Evolutionary conservation across 1,140 invertebrate genomes (phyloP).

Genomic region (Seison nebaliae): DNA sequence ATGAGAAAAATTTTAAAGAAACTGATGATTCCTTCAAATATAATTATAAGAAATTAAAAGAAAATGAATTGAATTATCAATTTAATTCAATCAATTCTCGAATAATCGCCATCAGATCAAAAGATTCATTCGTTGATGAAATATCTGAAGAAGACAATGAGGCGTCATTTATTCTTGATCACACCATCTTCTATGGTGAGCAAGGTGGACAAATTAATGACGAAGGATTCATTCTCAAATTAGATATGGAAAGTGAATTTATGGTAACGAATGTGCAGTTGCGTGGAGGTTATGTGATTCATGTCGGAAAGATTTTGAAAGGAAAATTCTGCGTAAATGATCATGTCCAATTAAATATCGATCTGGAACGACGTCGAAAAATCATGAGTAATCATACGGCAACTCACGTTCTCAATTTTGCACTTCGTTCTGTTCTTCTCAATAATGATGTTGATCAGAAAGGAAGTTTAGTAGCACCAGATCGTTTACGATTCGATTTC

Average conservation of each 20-base stretch:
- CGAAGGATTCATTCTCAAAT: slow-evolving; percentile 71
- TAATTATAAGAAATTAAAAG: slow-evolving; percentile 36
- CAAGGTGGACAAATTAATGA: slow-evolving; percentile 94
- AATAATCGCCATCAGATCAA: slow-evolving; percentile 37
- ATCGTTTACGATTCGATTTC: slow-evolving; percentile 84
- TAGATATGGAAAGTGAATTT: slow-evolving; percentile 32
- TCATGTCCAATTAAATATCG: slow-evolving; percentile 49
- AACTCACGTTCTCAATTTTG: slow-evolving; percentile 84
- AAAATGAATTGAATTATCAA: not conserved
- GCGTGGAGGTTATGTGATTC: slow-evolving; percentile 73
- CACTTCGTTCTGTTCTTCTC: slow-evolving; percentile 58
- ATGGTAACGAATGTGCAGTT: slow-evolving; percentile 78
- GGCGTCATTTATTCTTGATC: slow-evolving; percentile 67
- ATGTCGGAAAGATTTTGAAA: slow-evolving; percentile 48
- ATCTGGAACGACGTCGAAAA: slow-evolving; percentile 34
- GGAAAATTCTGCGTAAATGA: slow-evolving; percentile 61
- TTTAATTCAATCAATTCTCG: slow-evolving; percentile 1
- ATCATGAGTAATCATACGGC: slow-evolving; percentile 98
- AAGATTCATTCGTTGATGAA: slow-evolving; percentile 58
- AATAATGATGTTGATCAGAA: slow-evolving; percentile 70
- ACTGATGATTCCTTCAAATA: slow-evolving; percentile 82
- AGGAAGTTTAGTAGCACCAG: slow-evolving; percentile 89
- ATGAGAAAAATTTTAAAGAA: slow-evolving; percentile 38
- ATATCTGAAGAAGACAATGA: slow-evolving; percentile 55
- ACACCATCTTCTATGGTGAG: slow-evolving; percentile 68